Percentiles rank a stretch among this genome's conserved stretches.
Evolutionary conservation across 2,113 vertebrate genomes (phyloP).

Genomic region (Bombycilla garrulus): DNA sequence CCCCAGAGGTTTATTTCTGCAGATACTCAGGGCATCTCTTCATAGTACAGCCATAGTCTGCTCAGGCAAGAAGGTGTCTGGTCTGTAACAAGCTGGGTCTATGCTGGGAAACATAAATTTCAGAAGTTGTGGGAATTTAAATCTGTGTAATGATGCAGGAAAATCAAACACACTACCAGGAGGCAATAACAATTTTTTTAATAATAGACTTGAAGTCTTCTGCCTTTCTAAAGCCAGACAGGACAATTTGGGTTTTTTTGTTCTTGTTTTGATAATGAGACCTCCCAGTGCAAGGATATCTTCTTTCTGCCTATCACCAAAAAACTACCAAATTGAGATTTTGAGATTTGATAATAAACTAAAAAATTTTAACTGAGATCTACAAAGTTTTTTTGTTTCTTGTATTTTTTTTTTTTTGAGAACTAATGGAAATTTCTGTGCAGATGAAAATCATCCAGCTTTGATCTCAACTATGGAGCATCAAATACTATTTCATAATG

Average conservation of each 20-base stretch:
- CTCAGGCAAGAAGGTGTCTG: background rate
- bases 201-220: background rate
- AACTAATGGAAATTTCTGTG: background rate
- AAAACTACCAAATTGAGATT: background rate
- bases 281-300: background rate
- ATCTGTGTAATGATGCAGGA: background rate
- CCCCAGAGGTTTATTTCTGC: background rate
- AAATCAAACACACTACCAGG: background rate
- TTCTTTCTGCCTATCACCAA: background rate
- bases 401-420: too few relatives aligned
- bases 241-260: background rate
- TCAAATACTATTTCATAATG: background rate
- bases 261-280: background rate
- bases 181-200: background rate
- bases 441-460: background rate
- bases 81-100: background rate
- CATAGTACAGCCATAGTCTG: background rate
- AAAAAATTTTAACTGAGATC: background rate
- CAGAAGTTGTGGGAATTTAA: background rate
- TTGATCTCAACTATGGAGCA: background rate
- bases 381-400: background rate
- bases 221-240: background rate
- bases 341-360: background rate
- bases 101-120: background rate
- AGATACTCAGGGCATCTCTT: background rate